Percentiles rank a stretch among this genome's conserved stretches.
Evolutionary conservation across 2,797 vertebrate species (phyloP).

Genomic region (Acanthopagrus latus): DNA sequence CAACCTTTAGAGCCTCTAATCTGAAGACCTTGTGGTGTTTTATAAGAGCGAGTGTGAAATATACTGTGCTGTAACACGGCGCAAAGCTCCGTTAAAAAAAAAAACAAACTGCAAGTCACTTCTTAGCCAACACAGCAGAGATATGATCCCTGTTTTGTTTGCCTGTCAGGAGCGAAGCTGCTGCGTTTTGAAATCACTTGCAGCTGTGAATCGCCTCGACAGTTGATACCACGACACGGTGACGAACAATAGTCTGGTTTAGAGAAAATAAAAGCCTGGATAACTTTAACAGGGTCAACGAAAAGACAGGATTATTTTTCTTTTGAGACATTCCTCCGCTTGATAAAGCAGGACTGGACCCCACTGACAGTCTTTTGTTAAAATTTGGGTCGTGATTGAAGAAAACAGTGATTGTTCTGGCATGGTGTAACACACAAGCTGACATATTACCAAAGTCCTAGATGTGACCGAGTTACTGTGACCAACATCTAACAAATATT

Average conservation of each 20-base stretch:
- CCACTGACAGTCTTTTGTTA: background rate
- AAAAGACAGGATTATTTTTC: slow-evolving; percentile 32
- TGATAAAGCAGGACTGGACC: slow-evolving; percentile 47
- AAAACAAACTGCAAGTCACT: slow-evolving; percentile 31
- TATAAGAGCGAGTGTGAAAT: slow-evolving; percentile 32
- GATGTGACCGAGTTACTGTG: slow-evolving; percentile 13
- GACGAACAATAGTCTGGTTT: slow-evolving; percentile 46
- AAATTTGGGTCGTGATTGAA: slow-evolving; percentile 39
- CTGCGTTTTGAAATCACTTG: slow-evolving; percentile 52
- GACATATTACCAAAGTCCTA: slow-evolving; percentile 35
- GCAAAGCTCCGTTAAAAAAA: slow-evolving; percentile 46
- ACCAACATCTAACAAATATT: slow-evolving; percentile 23
- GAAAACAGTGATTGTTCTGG: slow-evolving; percentile 46
- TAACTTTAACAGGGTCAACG: slow-evolving; percentile 44
- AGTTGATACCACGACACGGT: slow-evolving; percentile 33
- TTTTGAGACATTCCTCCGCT: slow-evolving; percentile 22
- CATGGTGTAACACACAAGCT: slow-evolving; percentile 24
- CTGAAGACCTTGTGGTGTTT: background rate
- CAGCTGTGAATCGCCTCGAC: slow-evolving; percentile 48
- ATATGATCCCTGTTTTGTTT: slow-evolving; percentile 55
- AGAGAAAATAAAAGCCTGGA: slow-evolving; percentile 29
- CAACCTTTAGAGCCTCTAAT: slow-evolving; percentile 5
- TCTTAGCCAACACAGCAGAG: slow-evolving; percentile 35
- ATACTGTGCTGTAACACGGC: slow-evolving; percentile 12
- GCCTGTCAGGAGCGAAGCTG: slow-evolving; percentile 45